Base-by-base conservation (phyloP, 2,113 vertebrate genomes). In the Dipodomys ordii region DNA sequence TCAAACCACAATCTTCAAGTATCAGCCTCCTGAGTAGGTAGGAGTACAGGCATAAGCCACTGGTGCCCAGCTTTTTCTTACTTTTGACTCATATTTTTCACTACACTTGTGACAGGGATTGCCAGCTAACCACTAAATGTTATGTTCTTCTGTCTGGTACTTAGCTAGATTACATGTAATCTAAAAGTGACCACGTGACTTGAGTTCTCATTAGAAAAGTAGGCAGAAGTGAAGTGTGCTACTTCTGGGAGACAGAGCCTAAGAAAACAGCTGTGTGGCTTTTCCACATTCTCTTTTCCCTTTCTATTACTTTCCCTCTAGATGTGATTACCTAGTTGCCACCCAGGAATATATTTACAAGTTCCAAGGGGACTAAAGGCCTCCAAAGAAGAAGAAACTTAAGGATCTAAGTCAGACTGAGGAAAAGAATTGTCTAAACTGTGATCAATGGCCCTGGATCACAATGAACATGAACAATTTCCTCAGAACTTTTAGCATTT, bases 31-130 rank as follows among this genome's bases (percentile, higher is more conserved):
- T 15, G 53, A 57, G 15, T 57, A 57, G 16, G 53, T 57, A 18
- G 53, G 53, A 57, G 2, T 57, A 57, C 15, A 57, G 53, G 53
- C 15, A 16, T 18, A 13, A 57, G 53, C 15, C 53, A 57, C 53
- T 57, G 15, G 12, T 19, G 15, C 15, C 53, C 53, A 57, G 53
- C 15, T 57, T 57, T 49, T 49, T 49, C 12, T 49, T 49, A 57
- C 90, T 87, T 88, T 76, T 46, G n/a, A 94, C 28, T 76, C 62
- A 67, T 65, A 90, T 32, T 91, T 93, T 91, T 68, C 64, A 88
- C 39, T 91, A 88, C 5, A 74, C 25, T 46, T 86, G 81, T 92
- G 32, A 57, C 44, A 89, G 53, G 72, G 44, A 53, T 60, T 16
- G 64, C 7, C 30, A 89, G 78, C 18, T 76, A 2, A 60, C 35